Evolutionary conservation across 2,888 invertebrate genomes (phyloP), one percentile per base, ranked within the genome.

Genomic region (Stomorhina lunata): DNA sequence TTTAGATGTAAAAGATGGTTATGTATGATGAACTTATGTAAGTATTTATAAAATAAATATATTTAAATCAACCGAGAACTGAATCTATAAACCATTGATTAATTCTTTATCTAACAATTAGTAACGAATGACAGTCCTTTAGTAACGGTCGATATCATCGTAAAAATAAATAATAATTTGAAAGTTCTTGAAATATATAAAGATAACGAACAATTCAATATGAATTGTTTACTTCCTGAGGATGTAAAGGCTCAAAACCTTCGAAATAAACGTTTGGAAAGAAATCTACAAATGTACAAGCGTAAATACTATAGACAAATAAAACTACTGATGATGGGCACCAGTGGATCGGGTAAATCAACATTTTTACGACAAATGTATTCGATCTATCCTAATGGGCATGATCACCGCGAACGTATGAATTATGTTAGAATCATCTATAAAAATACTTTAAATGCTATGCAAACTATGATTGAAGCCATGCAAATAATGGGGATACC

Each of bases 281-380:
- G 79, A 2, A 40, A 50, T 15, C 32, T 80, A 27, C 65, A 66
- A 61, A 1, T 53, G n/a, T 53, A 61, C 37, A 82, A 79, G 12
- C 78, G 73, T 4, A 61, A 17, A 40, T 71, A 82, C 10, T 71
- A 71, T 6, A 71, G 43, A 25, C 75, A 71, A 75, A 75, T 82
- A 12, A 82, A 82, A 45, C 34, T 82, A 0, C 22, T 82, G 27
- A 17, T 82, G 1, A 22, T 79, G 59, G 82, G 82, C 0, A 45
- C 79, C 5, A 50, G 53, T 20, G 82, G 75, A 27, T 82, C 82
- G 17, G 79, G 82, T 1, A 82, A 79, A 72, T 79, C 82, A 15
- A 82, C 82, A 66, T 82, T 79, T 76, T 29, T 82, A 50, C 75
- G 79, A 12, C 82, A 82, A 75, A 82, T 79, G 59, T 69, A 66